Base-by-base conservation (phyloP, 2,888 invertebrate species). In the Temnothorax rugatulus region DNA sequence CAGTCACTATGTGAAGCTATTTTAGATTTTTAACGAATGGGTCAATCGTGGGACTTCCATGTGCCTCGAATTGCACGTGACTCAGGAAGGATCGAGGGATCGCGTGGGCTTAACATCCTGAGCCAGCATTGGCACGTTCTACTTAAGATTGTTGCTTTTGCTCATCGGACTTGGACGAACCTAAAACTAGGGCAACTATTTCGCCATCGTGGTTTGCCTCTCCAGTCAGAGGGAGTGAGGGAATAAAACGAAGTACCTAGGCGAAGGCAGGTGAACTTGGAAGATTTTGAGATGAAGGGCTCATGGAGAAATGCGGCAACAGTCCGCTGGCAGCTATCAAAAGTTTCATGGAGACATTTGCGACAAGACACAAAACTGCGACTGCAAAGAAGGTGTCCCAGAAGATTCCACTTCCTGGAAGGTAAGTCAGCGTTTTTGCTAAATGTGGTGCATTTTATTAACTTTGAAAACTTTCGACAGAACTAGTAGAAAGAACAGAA, bases 131-230 rank as follows among this genome's bases (percentile, higher is more conserved):
- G 79, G 34, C 85, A 69, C 83, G 69, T 81, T 79, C 74, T 63
- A 86, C 73, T 86, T 84, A 85, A 73, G 85, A 81, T 18, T 84
- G 84, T 87, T 83, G 79, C 76, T 85, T 89, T 90, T 88, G 85
- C 64, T 74, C 59, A 61, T 52, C 38, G 34, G 82, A 77, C 52
- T 52, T 47, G 54, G 21, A 74, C 68, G 63, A 84, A 79, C 54
- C 54, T n/a, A 38, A 84, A 85, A 85, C 61, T 79, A 68, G 85
- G 74, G 41, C 84, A 52, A 77, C 75, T 66, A 50, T 61, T 59
- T 76, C 52, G 21, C 69, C 13, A 25, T 69, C 41, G 77, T 9
- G 71, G 54, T 64, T 64, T 52, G 81, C 63, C 57, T 73, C 41
- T 44, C 25, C 18, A 63, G 50, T 2, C 13, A 41, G 38, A 52